Percentiles rank a stretch among this genome's conserved stretches.
Conservation (phyloP, 2,888 invertebrate genomes). For the Stegana nigrithorax region DNA sequence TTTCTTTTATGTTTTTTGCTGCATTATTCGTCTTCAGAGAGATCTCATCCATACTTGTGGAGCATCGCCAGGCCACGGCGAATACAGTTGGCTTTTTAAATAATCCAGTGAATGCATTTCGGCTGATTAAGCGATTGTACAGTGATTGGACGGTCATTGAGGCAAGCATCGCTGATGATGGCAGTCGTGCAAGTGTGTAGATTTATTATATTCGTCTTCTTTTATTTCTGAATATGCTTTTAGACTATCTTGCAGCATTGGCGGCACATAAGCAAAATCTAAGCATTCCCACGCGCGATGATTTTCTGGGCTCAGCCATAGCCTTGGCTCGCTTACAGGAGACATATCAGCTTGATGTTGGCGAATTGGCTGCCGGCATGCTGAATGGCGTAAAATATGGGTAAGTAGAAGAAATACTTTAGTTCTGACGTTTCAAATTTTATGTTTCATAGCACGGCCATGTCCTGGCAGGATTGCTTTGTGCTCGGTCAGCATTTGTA, state of each 20-base stretch:
- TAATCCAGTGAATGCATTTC: conserved; percentile 95
- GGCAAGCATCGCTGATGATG: conserved; percentile 72
- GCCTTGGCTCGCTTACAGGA: conserved; percentile 94
- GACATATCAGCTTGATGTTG: conserved; percentile 89
- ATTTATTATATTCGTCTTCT: conserved; percentile 1
- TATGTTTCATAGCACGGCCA: conserved; percentile 70
- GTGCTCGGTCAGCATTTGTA: conserved; percentile 94
- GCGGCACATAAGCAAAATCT: conserved; percentile 77
- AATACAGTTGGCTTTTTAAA: conserved; percentile 83
- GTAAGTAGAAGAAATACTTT: conserved; percentile 59
- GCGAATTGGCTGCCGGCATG: conserved; percentile 86
- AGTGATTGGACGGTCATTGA: conserved; percentile 89
- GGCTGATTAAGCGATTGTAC: conserved; percentile 92
- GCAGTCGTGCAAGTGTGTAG: conserved; percentile 70
- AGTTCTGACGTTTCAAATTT: neutral
- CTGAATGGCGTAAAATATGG: conserved; percentile 88
- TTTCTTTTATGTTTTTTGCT: no score
- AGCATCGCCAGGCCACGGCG: conserved; percentile 80
- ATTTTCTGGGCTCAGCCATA: conserved; percentile 92
- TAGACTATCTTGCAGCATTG: conserved; percentile 81
- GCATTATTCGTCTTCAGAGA: no score
- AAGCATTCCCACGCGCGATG: conserved; percentile 90
- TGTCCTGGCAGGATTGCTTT: conserved; percentile 92
- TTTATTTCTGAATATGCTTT: neutral
- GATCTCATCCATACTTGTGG: conserved; percentile 76